Evolutionary conservation across 1,140 invertebrate genomes (phyloP).

Genomic region (Leptestheria dahalacensis): DNA sequence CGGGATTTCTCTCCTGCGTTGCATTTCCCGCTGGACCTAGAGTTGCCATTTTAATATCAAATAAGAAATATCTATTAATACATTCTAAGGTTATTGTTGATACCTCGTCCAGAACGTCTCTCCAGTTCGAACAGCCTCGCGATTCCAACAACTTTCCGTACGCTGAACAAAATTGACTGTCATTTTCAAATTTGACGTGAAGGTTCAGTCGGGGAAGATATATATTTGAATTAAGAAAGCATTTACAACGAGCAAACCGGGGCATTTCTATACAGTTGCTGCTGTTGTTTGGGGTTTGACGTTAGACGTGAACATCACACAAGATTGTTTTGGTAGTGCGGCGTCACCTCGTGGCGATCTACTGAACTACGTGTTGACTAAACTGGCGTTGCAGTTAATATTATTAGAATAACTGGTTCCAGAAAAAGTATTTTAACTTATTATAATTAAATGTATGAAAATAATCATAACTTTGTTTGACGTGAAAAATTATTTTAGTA

Average conservation of each 20-base stretch:
- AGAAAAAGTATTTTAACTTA: too few species aligned
- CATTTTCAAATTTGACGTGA: slow-evolving; percentile 16
- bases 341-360: too few species aligned
- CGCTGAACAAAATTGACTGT: slow-evolving; percentile 13
- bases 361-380: too few species aligned
- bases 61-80: not conserved
- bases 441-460: too few species aligned
- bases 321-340: too few species aligned
- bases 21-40: slow-evolving; percentile 8
- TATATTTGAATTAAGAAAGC: slow-evolving; percentile 18
- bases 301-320: too few species aligned
- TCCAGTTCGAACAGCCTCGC: slow-evolving; percentile 1
- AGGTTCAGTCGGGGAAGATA: slow-evolving; percentile 12
- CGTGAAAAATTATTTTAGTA: too few species aligned
- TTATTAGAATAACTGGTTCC: too few species aligned
- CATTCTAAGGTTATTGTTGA: not conserved
- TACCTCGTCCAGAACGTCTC: not conserved
- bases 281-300: too few species aligned
- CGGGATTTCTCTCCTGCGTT: slow-evolving; percentile 6
- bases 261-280: too few species aligned
- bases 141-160: slow-evolving; percentile 10
- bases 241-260: slow-evolving; percentile 11
- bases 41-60: not conserved
- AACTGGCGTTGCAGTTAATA: too few species aligned
- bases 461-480: too few species aligned